Evolutionary conservation across 2,113 vertebrate genomes (phyloP).

Genomic region (Epinephelus moara): DNA sequence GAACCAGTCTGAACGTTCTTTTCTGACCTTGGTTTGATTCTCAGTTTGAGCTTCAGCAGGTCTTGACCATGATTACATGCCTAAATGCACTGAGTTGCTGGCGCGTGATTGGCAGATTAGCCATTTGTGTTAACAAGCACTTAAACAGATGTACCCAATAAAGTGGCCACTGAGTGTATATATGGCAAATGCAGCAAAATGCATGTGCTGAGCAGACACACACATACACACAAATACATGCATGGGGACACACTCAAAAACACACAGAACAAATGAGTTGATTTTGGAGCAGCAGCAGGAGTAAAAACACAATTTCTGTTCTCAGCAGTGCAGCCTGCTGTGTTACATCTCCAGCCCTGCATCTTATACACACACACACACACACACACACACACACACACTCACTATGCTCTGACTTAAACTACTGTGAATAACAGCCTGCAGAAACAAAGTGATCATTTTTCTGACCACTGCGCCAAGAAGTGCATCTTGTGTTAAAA

Average conservation of each 20-base stretch:
- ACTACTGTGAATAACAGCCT: conserved; percentile 18
- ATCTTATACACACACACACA: conserved; percentile 5
- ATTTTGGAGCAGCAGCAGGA: conserved; percentile 54
- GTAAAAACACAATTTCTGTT: conserved; percentile 60
- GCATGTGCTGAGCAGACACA: not conserved
- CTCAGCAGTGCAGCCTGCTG: conserved; percentile 47
- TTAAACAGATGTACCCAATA: too few relatives aligned
- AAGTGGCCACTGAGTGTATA: too few relatives aligned
- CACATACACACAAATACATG: not conserved
- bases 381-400: conserved; percentile 2
- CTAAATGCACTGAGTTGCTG: too few relatives aligned
- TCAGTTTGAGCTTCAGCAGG: too few relatives aligned
- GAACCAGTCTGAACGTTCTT: too few relatives aligned
- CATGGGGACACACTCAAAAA: not conserved
- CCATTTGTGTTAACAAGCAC: too few relatives aligned
- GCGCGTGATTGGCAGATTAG: too few relatives aligned
- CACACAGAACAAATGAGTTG: not conserved
- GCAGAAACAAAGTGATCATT: conserved; percentile 1
- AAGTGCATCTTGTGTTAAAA: conserved; percentile 27
- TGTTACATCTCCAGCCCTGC: conserved; percentile 53
- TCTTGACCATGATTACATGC: too few relatives aligned
- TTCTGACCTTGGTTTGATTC: too few relatives aligned
- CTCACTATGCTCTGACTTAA: conserved; percentile 12
- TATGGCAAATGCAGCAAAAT: not conserved
- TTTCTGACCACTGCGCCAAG: not conserved